Percentiles rank a stretch among this genome's conserved stretches.
phyloP scores from a whole-genome alignment of 2,797 vertebrate species.

The Oryzias dopingdopingensis region DNA sequence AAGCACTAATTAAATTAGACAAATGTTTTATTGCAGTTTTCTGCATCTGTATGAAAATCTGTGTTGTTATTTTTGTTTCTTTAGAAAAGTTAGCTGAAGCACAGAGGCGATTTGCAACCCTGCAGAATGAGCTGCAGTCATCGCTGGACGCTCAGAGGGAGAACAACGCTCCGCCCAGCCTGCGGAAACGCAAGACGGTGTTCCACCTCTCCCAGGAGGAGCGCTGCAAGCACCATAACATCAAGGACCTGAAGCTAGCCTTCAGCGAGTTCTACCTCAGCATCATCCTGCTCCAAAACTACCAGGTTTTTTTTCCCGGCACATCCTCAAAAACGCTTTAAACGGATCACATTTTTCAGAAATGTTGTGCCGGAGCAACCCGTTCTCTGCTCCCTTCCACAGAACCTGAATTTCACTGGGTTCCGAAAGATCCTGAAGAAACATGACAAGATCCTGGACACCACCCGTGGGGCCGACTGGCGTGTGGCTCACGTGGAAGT shows the following conservation, averaged over 20 bases:
- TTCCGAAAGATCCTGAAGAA: slow-evolving; percentile 99
- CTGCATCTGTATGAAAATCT: not conserved
- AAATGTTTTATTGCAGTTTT: no score
- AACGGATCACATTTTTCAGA: no score
- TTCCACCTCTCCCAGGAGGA: slow-evolving; percentile 94
- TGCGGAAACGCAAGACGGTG: slow-evolving; percentile 87
- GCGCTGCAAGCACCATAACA: slow-evolving; percentile 92
- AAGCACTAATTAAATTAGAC: no score
- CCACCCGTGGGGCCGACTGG: slow-evolving; percentile 92
- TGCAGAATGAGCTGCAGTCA: slow-evolving; percentile 95
- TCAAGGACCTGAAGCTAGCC: slow-evolving; percentile 93
- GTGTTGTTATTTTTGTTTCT: not conserved
- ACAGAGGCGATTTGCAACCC: slow-evolving; percentile 90
- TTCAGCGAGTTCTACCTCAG: slow-evolving; percentile 99
- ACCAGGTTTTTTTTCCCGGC: slow-evolving; percentile 78
- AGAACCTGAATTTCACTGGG: slow-evolving; percentile 98
- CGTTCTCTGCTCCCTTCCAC: slow-evolving; percentile 8
- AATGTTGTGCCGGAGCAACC: not conserved
- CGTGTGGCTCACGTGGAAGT: slow-evolving; percentile 95
- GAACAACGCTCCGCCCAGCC: slow-evolving; percentile 79
- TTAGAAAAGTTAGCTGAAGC: slow-evolving; percentile 96
- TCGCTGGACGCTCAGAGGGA: slow-evolving; percentile 93
- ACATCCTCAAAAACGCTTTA: not conserved
- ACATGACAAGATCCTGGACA: slow-evolving; percentile 99
- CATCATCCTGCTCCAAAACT: slow-evolving; percentile 93